phyloP scores from a whole-genome alignment of 2,797 vertebrate species.

The Chaetodon trifasciatus region DNA sequence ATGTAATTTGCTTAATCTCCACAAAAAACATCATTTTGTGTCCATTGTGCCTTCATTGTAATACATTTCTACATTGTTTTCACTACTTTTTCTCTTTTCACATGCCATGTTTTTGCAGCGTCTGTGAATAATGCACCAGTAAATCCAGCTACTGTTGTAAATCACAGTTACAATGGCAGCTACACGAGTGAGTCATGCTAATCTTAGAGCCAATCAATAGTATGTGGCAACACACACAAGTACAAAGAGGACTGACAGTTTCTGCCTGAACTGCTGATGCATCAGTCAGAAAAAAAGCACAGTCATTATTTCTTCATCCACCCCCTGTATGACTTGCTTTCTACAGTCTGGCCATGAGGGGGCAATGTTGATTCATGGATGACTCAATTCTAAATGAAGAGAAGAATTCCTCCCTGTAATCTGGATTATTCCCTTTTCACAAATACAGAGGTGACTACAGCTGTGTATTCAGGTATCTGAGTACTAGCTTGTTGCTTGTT shows the following conservation, averaged over 20 bases:
- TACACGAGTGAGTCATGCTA: background rate
- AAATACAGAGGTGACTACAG: background rate
- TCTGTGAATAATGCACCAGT: background rate
- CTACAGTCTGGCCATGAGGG: slow-evolving; percentile 57
- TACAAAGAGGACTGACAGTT: background rate
- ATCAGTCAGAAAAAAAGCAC: slow-evolving; percentile 4
- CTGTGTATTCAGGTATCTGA: background rate
- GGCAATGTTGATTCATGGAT: slow-evolving; percentile 47
- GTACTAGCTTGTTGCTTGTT: background rate
- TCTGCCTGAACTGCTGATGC: slow-evolving; percentile 3
- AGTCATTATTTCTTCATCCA: background rate
- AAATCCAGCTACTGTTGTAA: background rate
- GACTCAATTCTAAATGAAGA: background rate
- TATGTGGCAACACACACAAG: background rate
- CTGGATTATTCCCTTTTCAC: background rate
- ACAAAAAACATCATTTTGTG: no score
- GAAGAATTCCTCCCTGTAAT: background rate
- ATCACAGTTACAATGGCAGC: background rate
- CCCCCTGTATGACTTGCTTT: background rate
- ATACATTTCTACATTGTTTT: background rate
- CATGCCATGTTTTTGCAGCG: background rate
- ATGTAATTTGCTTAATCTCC: background rate
- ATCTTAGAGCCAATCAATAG: background rate
- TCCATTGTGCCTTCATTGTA: background rate
- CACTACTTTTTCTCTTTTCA: background rate